These are phyloP conservation scores for Eremophila alpestris DNA, from an alignment of 2,797 vertebrate species.

Conservation along the genomic window DNA sequence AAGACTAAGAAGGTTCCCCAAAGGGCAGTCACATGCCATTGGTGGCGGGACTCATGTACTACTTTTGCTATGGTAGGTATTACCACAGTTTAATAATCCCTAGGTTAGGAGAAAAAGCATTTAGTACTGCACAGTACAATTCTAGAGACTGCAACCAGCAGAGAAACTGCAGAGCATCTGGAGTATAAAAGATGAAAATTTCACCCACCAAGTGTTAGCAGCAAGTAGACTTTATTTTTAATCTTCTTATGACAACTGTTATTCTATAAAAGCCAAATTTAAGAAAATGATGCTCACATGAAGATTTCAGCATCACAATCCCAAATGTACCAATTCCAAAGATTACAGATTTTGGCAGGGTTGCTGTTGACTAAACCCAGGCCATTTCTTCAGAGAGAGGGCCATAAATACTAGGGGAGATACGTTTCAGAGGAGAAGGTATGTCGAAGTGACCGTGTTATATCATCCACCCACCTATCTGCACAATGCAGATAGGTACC, in stretches of 20 bases:
- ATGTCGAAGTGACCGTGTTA: not conserved
- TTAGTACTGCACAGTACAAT: not conserved
- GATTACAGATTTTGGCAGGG: not conserved
- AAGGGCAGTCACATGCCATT: not conserved
- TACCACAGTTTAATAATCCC: not conserved
- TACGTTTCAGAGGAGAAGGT: not conserved
- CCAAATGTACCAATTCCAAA: not conserved
- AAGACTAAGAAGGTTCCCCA: not conserved
- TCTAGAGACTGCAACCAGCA: not conserved
- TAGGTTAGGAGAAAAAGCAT: not conserved
- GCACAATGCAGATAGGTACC: not conserved
- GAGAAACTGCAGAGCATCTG: slow-evolving; percentile 35
- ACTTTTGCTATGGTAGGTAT: not conserved
- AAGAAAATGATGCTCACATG: slow-evolving; percentile 44
- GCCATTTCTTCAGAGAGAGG: not conserved
- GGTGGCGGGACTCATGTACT: not conserved
- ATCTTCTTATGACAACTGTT: slow-evolving; percentile 53
- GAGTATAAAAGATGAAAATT: slow-evolving; percentile 38
- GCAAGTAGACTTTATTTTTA: slow-evolving; percentile 59
- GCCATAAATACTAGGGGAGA: not conserved
- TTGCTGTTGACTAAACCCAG: not conserved
- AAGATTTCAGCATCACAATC: slow-evolving; percentile 16
- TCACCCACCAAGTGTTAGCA: slow-evolving; percentile 43
- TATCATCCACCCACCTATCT: not conserved
- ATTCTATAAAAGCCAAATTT: slow-evolving; percentile 56